A percentile compares a stretch with the other conserved stretches of the same genome.
Conservation (phyloP, 1,140 invertebrate genomes). For the Ceratosolen solmsi region DNA sequence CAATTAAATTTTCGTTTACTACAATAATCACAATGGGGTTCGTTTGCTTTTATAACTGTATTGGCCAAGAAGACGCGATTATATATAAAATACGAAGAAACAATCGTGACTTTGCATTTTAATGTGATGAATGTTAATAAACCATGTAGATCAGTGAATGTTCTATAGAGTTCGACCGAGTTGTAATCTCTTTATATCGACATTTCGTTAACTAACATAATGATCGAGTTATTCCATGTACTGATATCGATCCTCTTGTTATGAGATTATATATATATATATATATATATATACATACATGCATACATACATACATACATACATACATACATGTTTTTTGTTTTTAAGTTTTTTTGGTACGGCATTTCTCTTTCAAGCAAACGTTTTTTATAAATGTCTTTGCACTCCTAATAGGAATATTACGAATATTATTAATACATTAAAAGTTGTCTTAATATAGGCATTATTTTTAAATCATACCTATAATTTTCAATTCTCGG, state of each 20-base stretch:
- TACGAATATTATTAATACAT: not conserved
- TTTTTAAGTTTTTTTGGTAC: not conserved
- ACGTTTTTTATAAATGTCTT: too few species aligned
- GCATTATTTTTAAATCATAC: too few species aligned
- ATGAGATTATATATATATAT: constrained; percentile 19
- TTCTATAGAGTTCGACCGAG: not conserved
- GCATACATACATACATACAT: not conserved
- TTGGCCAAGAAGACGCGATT: not conserved
- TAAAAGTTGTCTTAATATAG: too few species aligned
- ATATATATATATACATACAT: too few species aligned
- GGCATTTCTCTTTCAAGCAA: too few species aligned
- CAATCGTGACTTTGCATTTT: constrained; percentile 42
- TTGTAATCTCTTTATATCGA: constrained; percentile 34
- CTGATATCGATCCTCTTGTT: constrained; percentile 25
- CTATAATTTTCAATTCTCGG: too few species aligned
- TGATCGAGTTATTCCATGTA: constrained; percentile 26
- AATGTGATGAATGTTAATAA: constrained; percentile 43
- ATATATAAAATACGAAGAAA: constrained; percentile 28
- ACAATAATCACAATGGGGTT: not conserved
- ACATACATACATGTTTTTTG: not conserved
- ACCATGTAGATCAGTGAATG: constrained; percentile 10
- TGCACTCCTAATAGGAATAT: not conserved
- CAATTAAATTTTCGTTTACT: constrained; percentile 32
- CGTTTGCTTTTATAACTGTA: constrained; percentile 16
- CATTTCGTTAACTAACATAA: constrained; percentile 31